phyloP scores from a whole-genome alignment of 2,888 invertebrate species.

The Drosophila paranaensis region DNA sequence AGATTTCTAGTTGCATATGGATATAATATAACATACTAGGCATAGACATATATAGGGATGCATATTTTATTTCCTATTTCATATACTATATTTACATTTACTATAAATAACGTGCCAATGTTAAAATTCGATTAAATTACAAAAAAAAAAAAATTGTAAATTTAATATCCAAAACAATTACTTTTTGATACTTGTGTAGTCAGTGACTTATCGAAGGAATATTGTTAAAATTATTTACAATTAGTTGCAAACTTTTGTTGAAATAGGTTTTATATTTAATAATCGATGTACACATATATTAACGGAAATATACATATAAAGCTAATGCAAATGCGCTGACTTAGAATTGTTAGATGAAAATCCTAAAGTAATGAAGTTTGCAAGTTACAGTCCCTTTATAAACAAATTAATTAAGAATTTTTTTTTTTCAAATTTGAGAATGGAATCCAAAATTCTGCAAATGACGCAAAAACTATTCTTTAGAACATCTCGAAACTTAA shows the following conservation, averaged over 20 bases:
- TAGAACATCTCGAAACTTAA: conserved; percentile 29
- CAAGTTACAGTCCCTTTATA: not conserved
- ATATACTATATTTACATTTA: conserved; percentile 32
- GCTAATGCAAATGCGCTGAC: conserved; percentile 31
- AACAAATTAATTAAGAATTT: not conserved
- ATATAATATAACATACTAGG: conserved; percentile 21
- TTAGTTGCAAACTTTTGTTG: conserved; percentile 52
- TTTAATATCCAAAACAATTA: conserved; percentile 34
- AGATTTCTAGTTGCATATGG: conserved; percentile 40
- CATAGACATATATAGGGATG: conserved; percentile 44
- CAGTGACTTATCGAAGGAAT: conserved; percentile 43
- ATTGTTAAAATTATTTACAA: conserved; percentile 33
- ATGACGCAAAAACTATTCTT: conserved; percentile 1
- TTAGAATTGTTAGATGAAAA: conserved; percentile 28
- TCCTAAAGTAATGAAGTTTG: conserved; percentile 2
- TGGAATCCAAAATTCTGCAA: conserved; percentile 4
- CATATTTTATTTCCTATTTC: conserved; percentile 62
- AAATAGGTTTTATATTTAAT: conserved; percentile 54
- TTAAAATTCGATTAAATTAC: conserved; percentile 46
- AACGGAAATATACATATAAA: conserved; percentile 21
- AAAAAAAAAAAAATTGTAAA: conserved; percentile 30
- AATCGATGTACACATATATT: conserved; percentile 21
- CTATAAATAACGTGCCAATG: conserved; percentile 76
- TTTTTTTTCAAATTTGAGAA: not conserved
- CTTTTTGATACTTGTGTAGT: conserved; percentile 46